Evolutionary conservation across 2,888 invertebrate species (phyloP).

Genomic region (Meiosimyza platycephala): DNA sequence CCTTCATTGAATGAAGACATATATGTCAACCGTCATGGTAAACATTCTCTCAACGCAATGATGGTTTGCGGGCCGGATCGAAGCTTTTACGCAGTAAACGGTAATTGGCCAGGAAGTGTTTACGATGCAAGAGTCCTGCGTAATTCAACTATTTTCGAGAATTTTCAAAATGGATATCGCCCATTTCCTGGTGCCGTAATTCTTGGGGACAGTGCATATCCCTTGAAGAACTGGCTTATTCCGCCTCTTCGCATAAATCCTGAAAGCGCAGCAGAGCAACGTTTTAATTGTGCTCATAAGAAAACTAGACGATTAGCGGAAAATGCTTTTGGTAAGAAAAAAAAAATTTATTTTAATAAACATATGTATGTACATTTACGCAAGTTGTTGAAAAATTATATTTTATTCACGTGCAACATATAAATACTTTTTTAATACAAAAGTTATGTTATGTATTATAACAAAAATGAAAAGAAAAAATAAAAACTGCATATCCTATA

Average conservation of each 20-base stretch:
- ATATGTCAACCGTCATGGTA: constrained; percentile 4
- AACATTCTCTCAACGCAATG: constrained; percentile 12
- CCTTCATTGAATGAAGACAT: neutral
- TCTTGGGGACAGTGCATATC: constrained; percentile 19
- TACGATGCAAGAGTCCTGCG: neutral
- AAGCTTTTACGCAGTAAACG: neutral
- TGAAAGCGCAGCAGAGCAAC: neutral
- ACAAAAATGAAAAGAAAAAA: too few relatives aligned
- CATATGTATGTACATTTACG: too few relatives aligned
- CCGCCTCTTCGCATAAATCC: neutral
- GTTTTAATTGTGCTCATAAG: constrained; percentile 5
- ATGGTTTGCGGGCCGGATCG: constrained; percentile 16
- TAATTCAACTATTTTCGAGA: neutral
- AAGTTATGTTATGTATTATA: too few relatives aligned
- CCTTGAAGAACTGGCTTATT: constrained; percentile 13
- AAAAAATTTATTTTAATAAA: too few relatives aligned
- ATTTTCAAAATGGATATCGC: neutral
- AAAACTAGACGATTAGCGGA: too few relatives aligned
- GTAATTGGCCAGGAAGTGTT: neutral
- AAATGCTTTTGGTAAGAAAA: too few relatives aligned
- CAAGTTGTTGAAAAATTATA: too few relatives aligned
- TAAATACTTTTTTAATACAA: too few relatives aligned
- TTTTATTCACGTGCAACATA: too few relatives aligned
- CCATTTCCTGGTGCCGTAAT: constrained; percentile 36
- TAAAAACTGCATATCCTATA: too few relatives aligned